phyloP scores from a whole-genome alignment of 2,888 invertebrate species.

The Allygus modestus region DNA sequence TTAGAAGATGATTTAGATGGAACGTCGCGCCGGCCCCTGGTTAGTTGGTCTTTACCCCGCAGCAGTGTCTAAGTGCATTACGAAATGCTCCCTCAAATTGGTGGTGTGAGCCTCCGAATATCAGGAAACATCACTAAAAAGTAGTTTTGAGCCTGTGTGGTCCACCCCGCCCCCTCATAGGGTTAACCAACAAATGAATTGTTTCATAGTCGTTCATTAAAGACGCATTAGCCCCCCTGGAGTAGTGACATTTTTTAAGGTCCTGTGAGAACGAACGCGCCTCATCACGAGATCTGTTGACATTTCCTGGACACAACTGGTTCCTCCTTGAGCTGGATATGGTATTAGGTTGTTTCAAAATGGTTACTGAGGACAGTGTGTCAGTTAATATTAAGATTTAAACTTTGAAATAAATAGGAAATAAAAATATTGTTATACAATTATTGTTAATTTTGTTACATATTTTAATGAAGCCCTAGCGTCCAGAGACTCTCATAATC shows the following conservation, averaged over 20 bases:
- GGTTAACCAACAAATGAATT: slow-evolving; percentile 57
- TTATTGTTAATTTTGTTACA: too few relatives aligned
- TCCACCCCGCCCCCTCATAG: slow-evolving; percentile 31
- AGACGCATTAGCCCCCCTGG: slow-evolving; percentile 46
- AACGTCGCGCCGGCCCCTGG: neutral
- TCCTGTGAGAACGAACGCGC: slow-evolving; percentile 21
- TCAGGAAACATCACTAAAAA: slow-evolving; percentile 49
- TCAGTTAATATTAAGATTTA: too few relatives aligned
- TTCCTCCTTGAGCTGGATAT: neutral
- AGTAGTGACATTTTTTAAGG: slow-evolving; percentile 42
- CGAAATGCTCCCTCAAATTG: slow-evolving; percentile 17
- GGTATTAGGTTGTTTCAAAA: too few relatives aligned
- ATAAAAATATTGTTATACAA: too few relatives aligned
- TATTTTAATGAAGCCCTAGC: too few relatives aligned
- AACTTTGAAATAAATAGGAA: too few relatives aligned
- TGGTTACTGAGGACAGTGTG: too few relatives aligned
- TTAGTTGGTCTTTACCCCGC: neutral
- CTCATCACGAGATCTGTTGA: neutral
- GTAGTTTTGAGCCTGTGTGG: slow-evolving; percentile 47
- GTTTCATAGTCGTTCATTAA: slow-evolving; percentile 53
- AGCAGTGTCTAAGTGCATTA: slow-evolving; percentile 39
- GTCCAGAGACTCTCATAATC: too few relatives aligned
- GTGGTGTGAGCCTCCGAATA: slow-evolving; percentile 35
- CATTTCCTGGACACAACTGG: neutral
- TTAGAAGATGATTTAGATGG: slow-evolving; percentile 25